phyloP scores from a whole-genome alignment of 2,797 vertebrate species.

The Eurystomus glaucurus region DNA sequence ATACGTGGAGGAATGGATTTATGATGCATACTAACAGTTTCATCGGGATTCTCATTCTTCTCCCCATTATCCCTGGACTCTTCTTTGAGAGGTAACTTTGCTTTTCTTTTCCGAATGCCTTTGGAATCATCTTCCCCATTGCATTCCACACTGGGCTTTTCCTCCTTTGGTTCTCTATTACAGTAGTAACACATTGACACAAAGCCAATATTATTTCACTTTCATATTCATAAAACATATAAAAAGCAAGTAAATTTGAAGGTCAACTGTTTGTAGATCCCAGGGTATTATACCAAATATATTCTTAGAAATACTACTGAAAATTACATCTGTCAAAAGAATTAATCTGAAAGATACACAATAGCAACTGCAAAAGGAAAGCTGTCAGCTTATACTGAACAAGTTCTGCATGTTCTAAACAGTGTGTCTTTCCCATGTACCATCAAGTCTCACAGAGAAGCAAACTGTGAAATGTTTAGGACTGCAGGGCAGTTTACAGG shows the following conservation, averaged over 20 bases:
- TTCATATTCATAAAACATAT: neutral
- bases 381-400: neutral
- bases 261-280: neutral
- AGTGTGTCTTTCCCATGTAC: constrained; percentile 9
- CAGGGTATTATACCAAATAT: neutral
- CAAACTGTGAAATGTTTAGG: constrained; percentile 25
- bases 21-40: constrained; percentile 79
- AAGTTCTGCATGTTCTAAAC: constrained; percentile 46
- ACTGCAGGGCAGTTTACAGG: constrained; percentile 36
- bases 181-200: constrained; percentile 56
- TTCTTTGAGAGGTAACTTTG: constrained; percentile 79
- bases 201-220: constrained; percentile 6
- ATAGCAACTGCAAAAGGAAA: constrained; percentile 25
- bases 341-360: constrained; percentile 32
- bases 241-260: neutral
- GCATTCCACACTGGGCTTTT: constrained; percentile 76
- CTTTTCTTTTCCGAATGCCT: constrained; percentile 83
- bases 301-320: constrained; percentile 16
- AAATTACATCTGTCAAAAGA: constrained; percentile 8
- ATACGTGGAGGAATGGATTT: neutral
- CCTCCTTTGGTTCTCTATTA: constrained; percentile 83
- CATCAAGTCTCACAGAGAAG: constrained; percentile 1
- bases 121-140: constrained; percentile 83
- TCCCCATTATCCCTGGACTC: constrained; percentile 81
- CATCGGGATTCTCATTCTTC: constrained; percentile 81